Percentiles rank a stretch among this genome's conserved stretches.
phyloP scores from a whole-genome alignment of 2,113 vertebrate species.

The Choloepus hoffmanni region DNA sequence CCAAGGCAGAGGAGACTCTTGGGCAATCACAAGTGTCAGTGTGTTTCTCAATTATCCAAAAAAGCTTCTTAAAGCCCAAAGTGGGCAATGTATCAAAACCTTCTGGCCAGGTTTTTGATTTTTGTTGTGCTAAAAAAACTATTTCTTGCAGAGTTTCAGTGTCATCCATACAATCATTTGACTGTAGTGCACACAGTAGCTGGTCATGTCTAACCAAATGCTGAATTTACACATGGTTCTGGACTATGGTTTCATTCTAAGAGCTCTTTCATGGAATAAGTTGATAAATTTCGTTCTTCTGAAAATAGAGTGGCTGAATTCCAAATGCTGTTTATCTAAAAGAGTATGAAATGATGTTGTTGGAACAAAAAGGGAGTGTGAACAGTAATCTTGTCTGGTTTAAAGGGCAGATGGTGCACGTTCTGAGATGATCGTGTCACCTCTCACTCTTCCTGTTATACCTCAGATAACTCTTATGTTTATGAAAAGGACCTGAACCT shows the following conservation, averaged over 20 bases:
- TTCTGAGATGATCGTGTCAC: constrained; percentile 36
- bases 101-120: background rate
- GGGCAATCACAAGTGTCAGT: background rate
- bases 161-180: background rate
- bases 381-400: constrained; percentile 65
- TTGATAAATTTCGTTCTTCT: background rate
- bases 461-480: background rate
- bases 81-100: background rate
- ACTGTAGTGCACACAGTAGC: background rate
- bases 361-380: constrained; percentile 39
- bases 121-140: background rate
- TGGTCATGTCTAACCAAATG: background rate
- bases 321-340: constrained; percentile 20
- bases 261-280: background rate
- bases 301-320: constrained; percentile 70
- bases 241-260: background rate
- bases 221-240: background rate
- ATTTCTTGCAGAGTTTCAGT: rapidly evolving
- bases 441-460: constrained; percentile 71
- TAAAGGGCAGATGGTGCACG: constrained; percentile 70
- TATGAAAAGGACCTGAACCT: background rate
- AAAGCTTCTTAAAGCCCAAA: background rate
- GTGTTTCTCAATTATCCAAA: background rate
- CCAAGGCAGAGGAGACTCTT: background rate
- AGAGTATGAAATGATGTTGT: background rate